A percentile compares a stretch with the other conserved stretches of the same genome.
Conservation (phyloP, 2,888 invertebrate genomes). For the Hydropsyche betteni region DNA sequence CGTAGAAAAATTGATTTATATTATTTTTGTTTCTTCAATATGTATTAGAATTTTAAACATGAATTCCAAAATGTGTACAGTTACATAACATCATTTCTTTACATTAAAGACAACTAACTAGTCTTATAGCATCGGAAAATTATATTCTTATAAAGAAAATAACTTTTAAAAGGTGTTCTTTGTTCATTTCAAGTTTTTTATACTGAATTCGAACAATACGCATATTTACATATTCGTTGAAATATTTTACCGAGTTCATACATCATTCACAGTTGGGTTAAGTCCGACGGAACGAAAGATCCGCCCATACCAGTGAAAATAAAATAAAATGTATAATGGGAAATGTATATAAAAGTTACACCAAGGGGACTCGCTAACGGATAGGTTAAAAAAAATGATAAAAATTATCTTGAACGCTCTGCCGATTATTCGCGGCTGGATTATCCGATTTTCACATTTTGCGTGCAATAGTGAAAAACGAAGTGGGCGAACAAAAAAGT, state of each 20-base stretch:
- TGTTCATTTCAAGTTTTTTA: no score
- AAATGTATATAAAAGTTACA: neutral
- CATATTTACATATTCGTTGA: slow-evolving; percentile 19
- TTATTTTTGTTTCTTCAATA: no score
- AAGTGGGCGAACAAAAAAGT: slow-evolving; percentile 3
- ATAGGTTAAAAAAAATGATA: neutral
- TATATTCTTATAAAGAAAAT: no score
- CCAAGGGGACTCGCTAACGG: neutral
- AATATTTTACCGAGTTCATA: slow-evolving; percentile 2
- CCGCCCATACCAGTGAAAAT: neutral
- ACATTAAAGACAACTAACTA: no score
- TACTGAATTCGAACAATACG: slow-evolving; percentile 7
- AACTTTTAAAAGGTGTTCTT: no score
- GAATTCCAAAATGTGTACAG: no score
- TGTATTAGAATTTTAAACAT: no score
- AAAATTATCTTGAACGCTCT: slow-evolving; percentile 27
- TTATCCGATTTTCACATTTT: slow-evolving; percentile 28
- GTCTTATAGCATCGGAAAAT: no score
- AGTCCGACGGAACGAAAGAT: slow-evolving; percentile 13
- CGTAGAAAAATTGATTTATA: no score
- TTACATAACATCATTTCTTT: no score
- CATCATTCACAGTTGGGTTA: slow-evolving; percentile 31
- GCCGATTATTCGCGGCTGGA: slow-evolving; percentile 24
- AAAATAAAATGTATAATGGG: neutral
- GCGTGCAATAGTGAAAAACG: neutral